Base-by-base conservation (phyloP, 2,113 vertebrate species). In the Thalassarche chlororhynchos region DNA sequence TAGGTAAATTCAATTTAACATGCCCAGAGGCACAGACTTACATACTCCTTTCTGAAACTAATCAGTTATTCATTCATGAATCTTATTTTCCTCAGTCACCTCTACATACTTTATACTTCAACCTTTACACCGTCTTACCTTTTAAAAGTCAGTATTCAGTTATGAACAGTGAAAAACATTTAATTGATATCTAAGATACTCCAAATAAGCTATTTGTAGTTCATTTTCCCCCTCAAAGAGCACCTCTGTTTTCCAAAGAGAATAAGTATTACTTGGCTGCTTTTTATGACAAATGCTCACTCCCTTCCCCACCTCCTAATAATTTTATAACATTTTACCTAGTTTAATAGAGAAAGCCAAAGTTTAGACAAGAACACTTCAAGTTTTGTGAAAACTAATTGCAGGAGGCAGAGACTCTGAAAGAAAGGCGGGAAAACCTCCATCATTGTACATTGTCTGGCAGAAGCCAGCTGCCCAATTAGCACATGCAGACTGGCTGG, bases 1-100 rank as follows among this genome's bases (percentile, higher is more conserved):
- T 72, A 82, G 91, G 65, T 94, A 96, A 95, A 94, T 97, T 95
- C 74, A 95, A 95, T 96, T 96, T 97, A 92, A 87, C 62, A 36
- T 91, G 84, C 77, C 92, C 70, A 82, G 86, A 94, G 92, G 91
- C 91, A 79, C 17, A 89, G 84, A 46, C 44, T 84, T 89, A 21
- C 12, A 1, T 60, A 69, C 16, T 82, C 15, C 58, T 89, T 90
- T 95, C 84, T 91, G 87, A 96, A 91, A 91, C 66, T 84, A 94
- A 95, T 92, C 91, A 87, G 65, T 82, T 89, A 93, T 65, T 96
- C 68, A 93, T 92, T 97, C 87, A 83, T 82, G 69, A 89, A 92
- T 92, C 77, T 89, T 24, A 60, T 84, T 97, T 93, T 71, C 31
- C 34, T 87, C 49, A 72, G 47, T 54, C 74, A 51, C 79, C 47